Base-by-base conservation (phyloP, 2,113 vertebrate genomes). In the Perca fluviatilis region DNA sequence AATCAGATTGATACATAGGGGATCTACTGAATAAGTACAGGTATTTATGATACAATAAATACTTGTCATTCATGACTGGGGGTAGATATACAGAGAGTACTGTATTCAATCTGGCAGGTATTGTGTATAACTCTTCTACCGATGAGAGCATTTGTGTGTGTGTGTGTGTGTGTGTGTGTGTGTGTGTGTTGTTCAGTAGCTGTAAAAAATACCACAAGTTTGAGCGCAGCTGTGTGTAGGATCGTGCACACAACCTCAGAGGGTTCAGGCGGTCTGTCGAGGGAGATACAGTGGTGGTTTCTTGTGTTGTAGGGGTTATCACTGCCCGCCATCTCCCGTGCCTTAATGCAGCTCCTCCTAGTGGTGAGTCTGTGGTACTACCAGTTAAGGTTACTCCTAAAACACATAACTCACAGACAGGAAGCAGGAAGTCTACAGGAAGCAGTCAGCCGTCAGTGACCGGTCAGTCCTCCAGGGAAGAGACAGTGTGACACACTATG, bases 41-140 rank as follows among this genome's bases (percentile, higher is more conserved):
- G 97, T 97, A 97, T 96, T 97, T 95, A 97, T 95, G 95, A 97
- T 97, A 98, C 96, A 99, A 99, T 99, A 99, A 99, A 99, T 99
- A 99, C 97, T 97, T 96, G 96, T 97, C 95, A 94, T 95, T 94
- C 96, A 95, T 97, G 97, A 96, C 90, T 85, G 61, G 88, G 87
- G 80, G 77, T 54, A 43, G 65, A 92, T 91, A 86, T 89, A 86
- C 73, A 73, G 84, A 84, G 82, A 80, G 84, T 74, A 68, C 77
- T 79, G 80, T 86, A 49, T 88, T 93, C 83, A 92, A 90, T 94
- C 96, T 96, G 96, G 95, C 96, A 95, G 95, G 95, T 97, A 96
- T 96, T 93, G 62, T 51, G 66, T 73, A 73, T 96, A 94, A 96
- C 30, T 53, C 96, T 94, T 97, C 95, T 95, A 95, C 95, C 96